Evolutionary conservation across 2,797 vertebrate genomes (phyloP).

Genomic region (Ctenosaura bakeri): DNA sequence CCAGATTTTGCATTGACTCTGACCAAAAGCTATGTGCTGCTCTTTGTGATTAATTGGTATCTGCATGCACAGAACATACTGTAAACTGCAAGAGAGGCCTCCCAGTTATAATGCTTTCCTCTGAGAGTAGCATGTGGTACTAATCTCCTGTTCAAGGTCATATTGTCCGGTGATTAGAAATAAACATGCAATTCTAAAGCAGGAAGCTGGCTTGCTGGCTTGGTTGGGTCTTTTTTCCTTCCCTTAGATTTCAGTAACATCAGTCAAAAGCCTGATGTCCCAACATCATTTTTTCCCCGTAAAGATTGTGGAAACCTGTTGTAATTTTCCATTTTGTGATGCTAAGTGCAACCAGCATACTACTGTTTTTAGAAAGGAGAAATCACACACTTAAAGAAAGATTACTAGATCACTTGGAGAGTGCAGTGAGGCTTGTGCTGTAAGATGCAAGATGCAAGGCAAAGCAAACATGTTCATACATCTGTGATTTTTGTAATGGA

Average conservation of each 20-base stretch:
- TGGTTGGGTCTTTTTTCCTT: background rate
- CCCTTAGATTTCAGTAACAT: background rate
- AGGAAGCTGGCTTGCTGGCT: background rate
- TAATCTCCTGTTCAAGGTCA: background rate
- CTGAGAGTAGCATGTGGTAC: constrained; percentile 15
- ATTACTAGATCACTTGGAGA: background rate
- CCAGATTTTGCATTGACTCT: background rate
- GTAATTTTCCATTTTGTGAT: background rate
- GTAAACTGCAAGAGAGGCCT: background rate
- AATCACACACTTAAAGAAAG: background rate
- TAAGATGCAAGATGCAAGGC: background rate
- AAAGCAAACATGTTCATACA: background rate
- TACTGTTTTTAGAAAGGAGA: background rate
- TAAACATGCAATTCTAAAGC: background rate
- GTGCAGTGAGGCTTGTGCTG: background rate
- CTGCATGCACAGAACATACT: background rate
- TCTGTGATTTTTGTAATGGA: background rate
- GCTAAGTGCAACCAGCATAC: background rate
- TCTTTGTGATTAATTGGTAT: background rate
- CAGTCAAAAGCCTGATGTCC: background rate
- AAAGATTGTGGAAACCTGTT: background rate
- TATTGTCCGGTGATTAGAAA: background rate
- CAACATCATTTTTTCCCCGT: background rate
- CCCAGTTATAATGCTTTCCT: constrained; percentile 7
- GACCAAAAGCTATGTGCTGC: background rate